Base-by-base conservation (phyloP, 2,113 vertebrate genomes). In the Plotosus lineatus region DNA sequence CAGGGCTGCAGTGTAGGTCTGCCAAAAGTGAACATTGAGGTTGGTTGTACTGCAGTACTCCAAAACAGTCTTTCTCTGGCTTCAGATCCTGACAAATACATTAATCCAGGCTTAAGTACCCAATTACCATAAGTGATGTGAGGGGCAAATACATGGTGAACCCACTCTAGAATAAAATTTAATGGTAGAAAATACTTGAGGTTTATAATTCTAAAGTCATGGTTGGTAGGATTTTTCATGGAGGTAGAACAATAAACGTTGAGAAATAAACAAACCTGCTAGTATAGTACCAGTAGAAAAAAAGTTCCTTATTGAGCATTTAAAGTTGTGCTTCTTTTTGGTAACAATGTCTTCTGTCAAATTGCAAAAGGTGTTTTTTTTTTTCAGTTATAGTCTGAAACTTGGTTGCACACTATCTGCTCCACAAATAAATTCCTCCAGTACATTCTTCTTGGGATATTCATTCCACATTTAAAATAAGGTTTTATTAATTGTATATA, bases 401-500 rank as follows among this genome's bases (percentile, higher is more conserved):
- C 40, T 63, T 36, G 33, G 23, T 81, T n/a, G 69, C 6, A 26
- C 40, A 75, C 40, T 51, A 33, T n/a, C 55, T 31, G 46, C 23
- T 40, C 46, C 38, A 3, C 28, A 51, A 58, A 60, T n/a, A 61
- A 23, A 26, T 77, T 63, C 60, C 38, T n/a, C 44, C 28, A 21
- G 46, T 63, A 23, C 28, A 73, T 10, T 26, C 60, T 50, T 53
- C 50, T 71, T 44, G 84, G 89, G 89, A 90, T 87, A 89, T 90
- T 81, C 86, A 65, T 77, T 86, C 84, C 76, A 88, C 88, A 90
- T 90, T 85, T 89, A 85, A 85, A 92, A 85, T 88, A 81, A 87
- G 78, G 63, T 72, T 56, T 85, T 80, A 92, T 93, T 79, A 89
- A 92, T 92, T 89, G 92, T 93, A 91, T 77, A 92, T 79, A 80